Evolutionary conservation across 1,140 invertebrate genomes (phyloP), one percentile per base, ranked within the genome.

Genomic region (Drosophila leontia): DNA sequence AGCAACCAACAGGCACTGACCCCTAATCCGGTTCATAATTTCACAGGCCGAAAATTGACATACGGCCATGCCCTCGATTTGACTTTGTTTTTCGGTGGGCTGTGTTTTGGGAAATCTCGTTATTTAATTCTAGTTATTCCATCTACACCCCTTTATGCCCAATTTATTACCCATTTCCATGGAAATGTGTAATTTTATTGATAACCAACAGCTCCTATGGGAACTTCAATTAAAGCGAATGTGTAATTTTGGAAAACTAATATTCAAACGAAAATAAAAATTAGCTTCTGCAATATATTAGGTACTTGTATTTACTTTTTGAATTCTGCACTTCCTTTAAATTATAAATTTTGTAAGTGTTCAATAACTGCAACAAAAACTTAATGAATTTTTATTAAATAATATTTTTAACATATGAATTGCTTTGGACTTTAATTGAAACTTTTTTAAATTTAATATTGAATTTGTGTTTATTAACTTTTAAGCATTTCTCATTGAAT

Each of bases 11-110:
- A 39, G 59, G 17, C 15, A 37, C 23, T 57, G 55, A 74, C 82
- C 65, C 68, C 77, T 68, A 82, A 82, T 85, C 79, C 75, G 45
- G 45, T 64, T 53, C 35, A 76, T 81, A 78, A 70, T 74, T 81
- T 63, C 72, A 39, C 32, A 39, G 23, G 32, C 23, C 67, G 34
- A 55, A 67, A 55, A 68, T 59, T 67, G 72, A 59, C 61, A 59
- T 47, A 59, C 17, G 53, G 47, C 74, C 70, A 44, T 75, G 71
- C 19, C 29, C 69, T 42, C 72, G 56, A 75, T 75, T 37, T 58
- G 51, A 42, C 70, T 75, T 62, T 75, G 41, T 74, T 48, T 47
- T 57, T 34, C 29, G 9, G 4, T 42, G 12, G 19, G 23, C 60
- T 37, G 29, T n/a, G 32, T 48, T 26, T 26, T 26, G 17, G 29